Evolutionary conservation across 2,888 invertebrate genomes (phyloP).

Genomic region (Metopia argyrocephala): DNA sequence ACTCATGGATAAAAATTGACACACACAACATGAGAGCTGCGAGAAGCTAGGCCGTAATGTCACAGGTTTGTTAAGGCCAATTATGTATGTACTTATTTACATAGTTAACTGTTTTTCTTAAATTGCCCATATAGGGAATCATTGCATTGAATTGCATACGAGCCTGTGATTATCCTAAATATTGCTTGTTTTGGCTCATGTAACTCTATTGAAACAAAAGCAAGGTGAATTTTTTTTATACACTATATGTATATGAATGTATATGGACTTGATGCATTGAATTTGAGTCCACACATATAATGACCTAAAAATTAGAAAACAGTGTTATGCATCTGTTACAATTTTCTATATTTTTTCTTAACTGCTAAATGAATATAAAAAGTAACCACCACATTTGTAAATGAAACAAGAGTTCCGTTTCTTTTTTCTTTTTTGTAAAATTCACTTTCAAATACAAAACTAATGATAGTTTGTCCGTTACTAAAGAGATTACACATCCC

Average conservation of each 20-base stretch:
- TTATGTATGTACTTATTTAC: too few relatives aligned
- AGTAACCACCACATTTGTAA: slow-evolving; percentile 43
- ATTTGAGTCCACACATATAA: slow-evolving; percentile 8
- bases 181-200: slow-evolving; percentile 20
- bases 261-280: not conserved
- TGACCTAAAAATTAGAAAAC: slow-evolving; percentile 59
- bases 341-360: slow-evolving; percentile 41
- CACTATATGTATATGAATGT: not conserved
- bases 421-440: not conserved
- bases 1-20: too few relatives aligned
- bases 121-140: too few relatives aligned
- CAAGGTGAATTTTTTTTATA: slow-evolving; percentile 37
- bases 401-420: not conserved
- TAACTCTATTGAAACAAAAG: slow-evolving; percentile 47
- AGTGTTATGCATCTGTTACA: slow-evolving; percentile 62
- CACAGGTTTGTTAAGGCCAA: too few relatives aligned
- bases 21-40: too few relatives aligned
- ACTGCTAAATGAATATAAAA: slow-evolving; percentile 8
- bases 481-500: not conserved
- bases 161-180: slow-evolving; percentile 32
- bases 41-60: too few relatives aligned
- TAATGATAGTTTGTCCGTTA: not conserved
- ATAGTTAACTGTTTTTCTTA: too few relatives aligned
- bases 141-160: not conserved
- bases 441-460: not conserved